These are phyloP conservation scores for Petroica traversi DNA, from an alignment of 2,113 vertebrate species.

Conservation along the genomic window DNA sequence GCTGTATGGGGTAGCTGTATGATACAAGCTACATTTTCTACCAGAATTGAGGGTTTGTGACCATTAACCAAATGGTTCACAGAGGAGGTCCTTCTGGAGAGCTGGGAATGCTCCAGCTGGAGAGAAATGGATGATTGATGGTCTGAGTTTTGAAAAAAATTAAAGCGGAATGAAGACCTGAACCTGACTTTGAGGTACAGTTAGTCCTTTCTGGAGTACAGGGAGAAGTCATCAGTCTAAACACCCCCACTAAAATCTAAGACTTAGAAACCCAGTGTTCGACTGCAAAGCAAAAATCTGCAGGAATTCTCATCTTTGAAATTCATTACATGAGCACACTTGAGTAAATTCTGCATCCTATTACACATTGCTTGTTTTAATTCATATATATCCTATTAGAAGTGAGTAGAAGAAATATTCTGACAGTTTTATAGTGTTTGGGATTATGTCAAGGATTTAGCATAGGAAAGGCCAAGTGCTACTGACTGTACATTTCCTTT, in stretches of 20 bases:
- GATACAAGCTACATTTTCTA: background rate
- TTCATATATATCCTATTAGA: constrained; percentile 10
- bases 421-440: constrained; percentile 28
- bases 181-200: background rate
- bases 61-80: background rate
- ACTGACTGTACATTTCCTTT: constrained; percentile 17
- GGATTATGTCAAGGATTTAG: constrained; percentile 2
- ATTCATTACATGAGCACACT: background rate
- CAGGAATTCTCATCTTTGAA: constrained; percentile 21
- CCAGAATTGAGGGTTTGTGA: background rate
- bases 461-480: background rate
- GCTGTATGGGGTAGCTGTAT: background rate
- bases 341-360: background rate
- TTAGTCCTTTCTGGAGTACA: background rate
- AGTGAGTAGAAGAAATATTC: background rate
- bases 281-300: background rate
- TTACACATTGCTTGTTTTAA: constrained; percentile 31
- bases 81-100: background rate
- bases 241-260: background rate
- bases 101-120: background rate
- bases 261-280: background rate
- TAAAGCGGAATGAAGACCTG: background rate
- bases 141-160: background rate
- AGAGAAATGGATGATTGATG: background rate
- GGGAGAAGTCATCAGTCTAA: background rate